A percentile compares a stretch with the other conserved stretches of the same genome.
Conservation (phyloP, 2,113 vertebrate genomes). For the Numenius arquata region DNA sequence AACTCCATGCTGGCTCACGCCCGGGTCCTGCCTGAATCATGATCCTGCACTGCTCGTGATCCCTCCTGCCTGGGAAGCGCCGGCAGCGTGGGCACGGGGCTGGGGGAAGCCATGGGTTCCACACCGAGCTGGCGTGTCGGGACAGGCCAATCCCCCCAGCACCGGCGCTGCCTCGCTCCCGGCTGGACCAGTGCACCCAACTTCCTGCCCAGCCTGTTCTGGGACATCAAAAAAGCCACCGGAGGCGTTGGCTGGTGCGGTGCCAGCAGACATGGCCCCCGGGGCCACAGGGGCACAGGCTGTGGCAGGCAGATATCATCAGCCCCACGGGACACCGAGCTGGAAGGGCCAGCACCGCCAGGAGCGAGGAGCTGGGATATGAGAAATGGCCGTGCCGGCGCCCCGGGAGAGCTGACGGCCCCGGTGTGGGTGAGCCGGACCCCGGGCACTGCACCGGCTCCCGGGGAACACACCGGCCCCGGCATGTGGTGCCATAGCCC, state of each 20-base stretch:
- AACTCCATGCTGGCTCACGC: accelerated
- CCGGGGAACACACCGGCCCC: too few species aligned
- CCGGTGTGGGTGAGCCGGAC: accelerated
- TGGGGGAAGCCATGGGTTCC: background rate
- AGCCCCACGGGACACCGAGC: background rate
- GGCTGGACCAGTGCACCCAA: background rate
- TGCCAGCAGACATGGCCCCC: background rate
- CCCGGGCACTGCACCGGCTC: background rate
- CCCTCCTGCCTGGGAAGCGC: background rate
- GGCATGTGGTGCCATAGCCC: background rate
- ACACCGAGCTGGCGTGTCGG: background rate
- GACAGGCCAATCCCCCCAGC: background rate
- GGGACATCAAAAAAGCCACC: slow-evolving; percentile 26
- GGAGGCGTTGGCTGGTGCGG: background rate
- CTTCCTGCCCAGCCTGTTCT: slow-evolving; percentile 19
- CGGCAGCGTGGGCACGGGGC: accelerated
- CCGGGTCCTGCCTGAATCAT: background rate
- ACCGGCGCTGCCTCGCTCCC: background rate
- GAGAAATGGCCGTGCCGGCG: accelerated
- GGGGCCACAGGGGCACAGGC: background rate
- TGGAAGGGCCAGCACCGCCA: background rate
- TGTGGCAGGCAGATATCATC: background rate
- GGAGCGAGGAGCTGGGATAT: background rate
- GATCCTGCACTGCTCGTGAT: accelerated
- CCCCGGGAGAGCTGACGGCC: background rate